phyloP scores from a whole-genome alignment of 2,113 vertebrate genomes.

The Hemichromis elongatus region DNA sequence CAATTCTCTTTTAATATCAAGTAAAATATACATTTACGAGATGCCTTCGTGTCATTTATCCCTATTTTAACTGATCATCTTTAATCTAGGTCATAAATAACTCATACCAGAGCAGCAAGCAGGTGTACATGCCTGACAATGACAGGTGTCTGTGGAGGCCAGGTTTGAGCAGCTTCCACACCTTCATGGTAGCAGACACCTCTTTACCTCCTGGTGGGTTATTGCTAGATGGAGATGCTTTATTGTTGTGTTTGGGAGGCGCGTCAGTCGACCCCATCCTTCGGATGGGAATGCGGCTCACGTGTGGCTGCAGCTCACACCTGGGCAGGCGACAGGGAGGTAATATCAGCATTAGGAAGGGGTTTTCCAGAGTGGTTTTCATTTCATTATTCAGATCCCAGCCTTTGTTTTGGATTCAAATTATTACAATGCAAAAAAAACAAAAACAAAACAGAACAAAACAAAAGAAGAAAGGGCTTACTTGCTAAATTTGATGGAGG shows the following conservation, averaged over 20 bases:
- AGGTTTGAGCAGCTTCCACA: conserved; percentile 69
- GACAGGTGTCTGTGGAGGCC: conserved; percentile 50
- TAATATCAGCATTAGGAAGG: not conserved
- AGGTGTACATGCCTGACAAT: conserved; percentile 57
- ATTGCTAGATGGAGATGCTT: not conserved
- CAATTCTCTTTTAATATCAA: not conserved
- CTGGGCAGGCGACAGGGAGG: conserved; percentile 24
- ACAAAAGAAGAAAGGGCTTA: conserved; percentile 31
- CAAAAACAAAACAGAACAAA: accelerated
- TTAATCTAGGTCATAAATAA: not conserved
- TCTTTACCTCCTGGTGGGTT: conserved; percentile 5
- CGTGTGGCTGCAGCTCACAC: conserved; percentile 60
- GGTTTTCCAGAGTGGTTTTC: accelerated
- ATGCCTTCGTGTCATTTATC: not conserved
- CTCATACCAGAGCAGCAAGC: not conserved
- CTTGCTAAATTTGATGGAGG: conserved; percentile 70
- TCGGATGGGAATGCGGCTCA: conserved; percentile 66
- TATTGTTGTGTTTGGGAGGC: not conserved
- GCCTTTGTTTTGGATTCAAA: not conserved
- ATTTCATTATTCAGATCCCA: not conserved
- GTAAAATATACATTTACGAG: not conserved
- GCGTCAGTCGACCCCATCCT: conserved; percentile 20
- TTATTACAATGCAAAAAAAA: not conserved
- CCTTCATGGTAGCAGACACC: conserved; percentile 40
- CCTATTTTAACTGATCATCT: not conserved